Percentiles rank a stretch among this genome's conserved stretches.
Conservation (phyloP, 2,797 vertebrate genomes). For the Brotula barbata region DNA sequence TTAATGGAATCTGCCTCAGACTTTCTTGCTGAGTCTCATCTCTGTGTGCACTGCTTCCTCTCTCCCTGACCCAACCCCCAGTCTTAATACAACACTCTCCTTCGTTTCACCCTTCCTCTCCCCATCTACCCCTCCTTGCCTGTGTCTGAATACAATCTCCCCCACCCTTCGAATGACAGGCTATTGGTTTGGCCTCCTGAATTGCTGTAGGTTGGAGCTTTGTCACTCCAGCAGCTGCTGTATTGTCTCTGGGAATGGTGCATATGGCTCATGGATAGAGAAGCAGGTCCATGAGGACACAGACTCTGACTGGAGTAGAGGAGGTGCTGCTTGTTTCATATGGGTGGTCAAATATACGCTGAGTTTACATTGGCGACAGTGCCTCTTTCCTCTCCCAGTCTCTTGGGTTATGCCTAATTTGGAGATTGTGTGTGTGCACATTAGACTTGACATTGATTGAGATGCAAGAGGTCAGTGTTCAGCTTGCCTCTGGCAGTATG, state of each 20-base stretch:
- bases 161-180: conserved; percentile 45
- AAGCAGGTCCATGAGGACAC: conserved; percentile 42
- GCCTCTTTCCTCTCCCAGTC: not conserved
- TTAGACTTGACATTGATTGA: conserved; percentile 16
- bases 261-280: conserved; percentile 68
- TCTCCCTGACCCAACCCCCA: conserved; percentile 47
- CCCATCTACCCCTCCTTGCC: conserved; percentile 21
- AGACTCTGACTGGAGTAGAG: conserved; percentile 34
- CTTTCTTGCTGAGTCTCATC: conserved; percentile 52
- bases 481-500: not conserved
- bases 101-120: conserved; percentile 5
- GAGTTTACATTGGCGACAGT: conserved; percentile 2
- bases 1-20: conserved; percentile 65
- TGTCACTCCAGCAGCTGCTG: conserved; percentile 75
- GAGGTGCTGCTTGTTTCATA: conserved; percentile 29
- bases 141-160: conserved; percentile 43
- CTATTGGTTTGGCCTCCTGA: conserved; percentile 51
- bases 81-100: conserved; percentile 34
- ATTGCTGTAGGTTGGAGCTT: conserved; percentile 65
- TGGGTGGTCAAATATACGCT: conserved; percentile 27
- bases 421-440: not conserved
- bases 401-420: conserved; percentile 3
- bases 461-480: conserved; percentile 8
- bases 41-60: conserved; percentile 33
- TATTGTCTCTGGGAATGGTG: conserved; percentile 72